phyloP scores from a whole-genome alignment of 2,888 invertebrate species.

The Chymomyza procnemis region DNA sequence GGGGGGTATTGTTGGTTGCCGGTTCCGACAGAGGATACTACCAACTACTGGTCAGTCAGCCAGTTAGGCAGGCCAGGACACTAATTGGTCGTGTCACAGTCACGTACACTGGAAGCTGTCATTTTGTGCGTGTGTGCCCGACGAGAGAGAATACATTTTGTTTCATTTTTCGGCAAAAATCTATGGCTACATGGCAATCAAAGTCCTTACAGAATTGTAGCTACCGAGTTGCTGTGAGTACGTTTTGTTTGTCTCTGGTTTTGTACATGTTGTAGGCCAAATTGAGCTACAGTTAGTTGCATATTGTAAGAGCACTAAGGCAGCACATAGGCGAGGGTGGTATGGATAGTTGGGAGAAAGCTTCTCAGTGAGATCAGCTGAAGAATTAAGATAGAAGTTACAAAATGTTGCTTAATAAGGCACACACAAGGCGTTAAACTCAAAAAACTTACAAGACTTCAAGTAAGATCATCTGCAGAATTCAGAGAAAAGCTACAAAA shows the following conservation, averaged over 20 bases:
- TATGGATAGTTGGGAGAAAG: too few relatives aligned
- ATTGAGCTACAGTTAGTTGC: neutral
- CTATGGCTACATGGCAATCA: conserved; percentile 57
- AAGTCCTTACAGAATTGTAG: conserved; percentile 31
- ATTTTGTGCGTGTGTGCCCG: conserved; percentile 2
- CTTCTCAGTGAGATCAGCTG: too few relatives aligned
- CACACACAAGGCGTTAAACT: too few relatives aligned
- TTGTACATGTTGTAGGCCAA: neutral
- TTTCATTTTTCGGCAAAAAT: conserved; percentile 24
- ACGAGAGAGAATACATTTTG: conserved; percentile 3
- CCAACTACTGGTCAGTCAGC: neutral
- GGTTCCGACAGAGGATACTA: too few relatives aligned
- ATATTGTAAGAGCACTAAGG: neutral
- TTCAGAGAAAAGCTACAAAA: too few relatives aligned
- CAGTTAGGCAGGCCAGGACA: conserved; percentile 27
- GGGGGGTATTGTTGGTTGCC: neutral
- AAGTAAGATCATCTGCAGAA: too few relatives aligned
- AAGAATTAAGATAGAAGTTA: too few relatives aligned
- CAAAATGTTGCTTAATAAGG: too few relatives aligned
- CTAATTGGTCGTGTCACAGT: conserved; percentile 69
- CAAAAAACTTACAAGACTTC: too few relatives aligned
- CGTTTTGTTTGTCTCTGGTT: neutral
- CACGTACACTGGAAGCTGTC: conserved; percentile 46
- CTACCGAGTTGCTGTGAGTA: neutral
- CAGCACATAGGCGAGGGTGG: neutral